Base-by-base conservation (phyloP, 2,888 invertebrate species). In the Lissonota sp. region DNA sequence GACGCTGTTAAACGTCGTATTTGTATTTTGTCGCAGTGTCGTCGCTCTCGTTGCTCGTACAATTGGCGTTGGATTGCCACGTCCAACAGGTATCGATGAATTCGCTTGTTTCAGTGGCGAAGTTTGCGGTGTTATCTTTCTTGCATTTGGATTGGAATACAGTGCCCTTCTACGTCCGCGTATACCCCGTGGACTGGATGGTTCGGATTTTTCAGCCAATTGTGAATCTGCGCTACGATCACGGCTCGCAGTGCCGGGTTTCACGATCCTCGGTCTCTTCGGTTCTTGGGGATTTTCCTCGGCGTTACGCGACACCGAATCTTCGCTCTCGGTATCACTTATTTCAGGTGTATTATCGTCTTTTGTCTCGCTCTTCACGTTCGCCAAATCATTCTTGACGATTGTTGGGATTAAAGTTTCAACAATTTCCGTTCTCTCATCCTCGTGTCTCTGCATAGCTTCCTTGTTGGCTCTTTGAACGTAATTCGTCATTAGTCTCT, bases 121-220 rank as follows among this genome's bases (percentile, higher is more conserved):
- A 0, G 90, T 87, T 44, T 91, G 91, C 2, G 91, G 91, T 0
- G 92, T 91, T 37, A 89, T 76, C 76, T 90, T 92, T 74, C 88
- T 86, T 2, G 89, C 89, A 46, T 87, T 90, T 46, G 90, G 89
- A 67, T 87, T 89, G 70, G 92, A 91, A 90, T 97, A 97, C 53
- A 95, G 93, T 0, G 96, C 95, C 91, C 96, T 96, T 87, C 96
- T 94, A 64, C 95, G 93, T 0, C 96, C 96, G 75, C 96, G 93
- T 42, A 95, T 93, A 0, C 93, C 93, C 88, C 96, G 96, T 0
- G 95, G 94, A 0, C 87, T 88, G n/a, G 86, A 89, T 0, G 86
- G 85, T 4, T 91, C 91, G 0, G 87, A 88, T 79, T 89, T 87
- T 51, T 87, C 92, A 5, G 88, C 87, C 1, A 87, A 84, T 7